A percentile compares a stretch with the other conserved stretches of the same genome.
These are phyloP conservation scores for Episyrphus balteatus DNA, from an alignment of 1,140 invertebrate species.

Conservation along the genomic window DNA sequence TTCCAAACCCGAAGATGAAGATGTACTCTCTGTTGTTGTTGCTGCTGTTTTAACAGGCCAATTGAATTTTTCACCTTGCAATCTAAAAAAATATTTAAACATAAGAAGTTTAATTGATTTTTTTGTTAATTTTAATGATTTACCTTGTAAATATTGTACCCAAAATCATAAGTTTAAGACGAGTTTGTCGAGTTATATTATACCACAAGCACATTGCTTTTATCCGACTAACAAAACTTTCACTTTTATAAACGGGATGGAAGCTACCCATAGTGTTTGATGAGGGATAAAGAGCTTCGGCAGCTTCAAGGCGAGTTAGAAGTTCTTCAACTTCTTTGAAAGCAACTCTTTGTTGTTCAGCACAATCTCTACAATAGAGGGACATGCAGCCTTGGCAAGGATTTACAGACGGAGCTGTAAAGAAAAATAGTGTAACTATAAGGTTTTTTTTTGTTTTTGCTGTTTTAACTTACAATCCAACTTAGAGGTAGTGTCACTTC, in stretches of 20 bases:
- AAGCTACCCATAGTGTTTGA: conserved; percentile 62
- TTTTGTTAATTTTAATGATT: not conserved
- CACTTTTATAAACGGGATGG: conserved; percentile 58
- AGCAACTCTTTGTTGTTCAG: conserved; percentile 56
- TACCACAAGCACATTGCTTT: conserved; percentile 82
- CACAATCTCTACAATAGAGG: conserved; percentile 57
- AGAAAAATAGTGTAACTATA: too few species aligned
- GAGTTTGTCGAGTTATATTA: conserved; percentile 75
- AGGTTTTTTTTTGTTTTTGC: too few species aligned
- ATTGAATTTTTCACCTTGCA: conserved; percentile 34
- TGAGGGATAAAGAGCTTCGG: conserved; percentile 73
- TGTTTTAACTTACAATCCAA: not conserved
- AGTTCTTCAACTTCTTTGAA: conserved; percentile 60
- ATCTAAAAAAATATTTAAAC: conserved; percentile 8
- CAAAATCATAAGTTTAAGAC: conserved; percentile 66
- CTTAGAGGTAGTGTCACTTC: conserved; percentile 33
- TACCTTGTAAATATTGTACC: conserved; percentile 58
- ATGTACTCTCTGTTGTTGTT: conserved; percentile 23
- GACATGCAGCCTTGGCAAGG: conserved; percentile 47
- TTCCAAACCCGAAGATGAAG: conserved; percentile 27
- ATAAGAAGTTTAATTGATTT: not conserved
- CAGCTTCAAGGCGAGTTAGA: conserved; percentile 59
- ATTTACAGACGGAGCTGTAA: conserved; percentile 25
- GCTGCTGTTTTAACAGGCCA: conserved; percentile 32
- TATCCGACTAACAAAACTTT: conserved; percentile 53